Evolutionary conservation across 1,140 invertebrate species (phyloP), one percentile per base, ranked within the genome.

Genomic region (Brachionus sp.): DNA sequence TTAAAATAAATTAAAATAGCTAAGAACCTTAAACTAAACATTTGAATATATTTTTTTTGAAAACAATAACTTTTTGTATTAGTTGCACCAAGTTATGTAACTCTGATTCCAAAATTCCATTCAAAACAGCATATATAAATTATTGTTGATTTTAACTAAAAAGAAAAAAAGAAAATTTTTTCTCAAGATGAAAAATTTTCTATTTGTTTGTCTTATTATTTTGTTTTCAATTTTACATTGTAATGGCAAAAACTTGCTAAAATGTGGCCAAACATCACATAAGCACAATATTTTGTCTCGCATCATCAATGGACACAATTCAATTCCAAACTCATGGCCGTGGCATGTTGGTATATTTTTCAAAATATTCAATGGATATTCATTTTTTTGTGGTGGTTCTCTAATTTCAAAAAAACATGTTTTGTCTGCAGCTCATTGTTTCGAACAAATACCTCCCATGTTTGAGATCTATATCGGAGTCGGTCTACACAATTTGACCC

Each of bases 391-490:
- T 73, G 84, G 84, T 44, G 85, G 85, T 5, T 78, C 77, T 46
- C 62, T 85, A 2, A 82, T 85, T 23, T 70, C 84, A 19, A 25
- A 62, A 29, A 35, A 83, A 35, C 83, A 85, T 80, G 64, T 85
- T 25, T 29, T 85, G 10, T 84, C 84, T 19, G 84, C 85, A 25
- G 84, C 82, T 10, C 84, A 84, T 46, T 85, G 84, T 53, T 57
- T 78, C 23, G 42, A 75, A 7, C 19, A 75, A 23, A 19, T 75
- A 25, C 19, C 16, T 46, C 23, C 19, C 6, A 44, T 75, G 12
- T 25, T 46, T 12, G 42, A 75, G 12, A 12, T 75, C 6, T 46
- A 75, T 12, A 25, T 75, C 5, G 42, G 37, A 44, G 42, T 75
- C n/a, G 70, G 70, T 6, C 19, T 46, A 4, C 10, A 46, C 23